Conservation (phyloP, 2,888 invertebrate species). For the Cabera pusaria region DNA sequence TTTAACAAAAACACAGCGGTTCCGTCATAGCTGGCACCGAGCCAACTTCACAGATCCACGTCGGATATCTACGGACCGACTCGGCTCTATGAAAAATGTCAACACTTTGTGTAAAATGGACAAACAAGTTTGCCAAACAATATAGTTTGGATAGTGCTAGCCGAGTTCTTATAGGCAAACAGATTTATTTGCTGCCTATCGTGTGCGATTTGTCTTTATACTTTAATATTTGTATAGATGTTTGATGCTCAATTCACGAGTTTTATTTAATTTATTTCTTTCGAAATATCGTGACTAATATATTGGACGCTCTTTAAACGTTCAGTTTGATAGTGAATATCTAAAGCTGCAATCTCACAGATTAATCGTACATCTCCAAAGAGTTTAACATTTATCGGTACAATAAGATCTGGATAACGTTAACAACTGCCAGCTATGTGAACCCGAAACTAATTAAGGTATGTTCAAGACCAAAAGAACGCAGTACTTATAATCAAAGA, state of each 20-base stretch:
- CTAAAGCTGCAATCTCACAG: no score
- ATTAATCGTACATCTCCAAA: no score
- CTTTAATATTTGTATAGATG: not conserved
- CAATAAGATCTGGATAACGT: not conserved
- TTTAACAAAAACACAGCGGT: conserved; percentile 43
- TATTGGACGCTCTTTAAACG: no score
- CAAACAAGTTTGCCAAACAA: conserved; percentile 43
- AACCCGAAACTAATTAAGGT: conserved; percentile 15
- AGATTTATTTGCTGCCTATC: conserved; percentile 8
- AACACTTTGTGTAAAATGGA: conserved; percentile 42
- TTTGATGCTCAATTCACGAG: no score
- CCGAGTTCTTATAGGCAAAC: conserved; percentile 11
- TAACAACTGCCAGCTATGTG: not conserved
- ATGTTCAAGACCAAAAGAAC: no score
- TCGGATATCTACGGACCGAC: conserved; percentile 41
- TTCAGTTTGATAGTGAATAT: no score
- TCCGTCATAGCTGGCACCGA: conserved; percentile 56
- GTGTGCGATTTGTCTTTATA: conserved; percentile 3
- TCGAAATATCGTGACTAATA: no score
- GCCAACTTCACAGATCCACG: conserved; percentile 42
- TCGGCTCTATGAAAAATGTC: conserved; percentile 40
- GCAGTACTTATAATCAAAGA: no score
- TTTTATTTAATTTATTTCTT: no score
- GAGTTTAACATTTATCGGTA: no score
- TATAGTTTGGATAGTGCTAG: conserved; percentile 25